These are phyloP conservation scores for Nipponacmea schrenckii DNA, from an alignment of 2,888 invertebrate genomes.

Conservation along the genomic window DNA sequence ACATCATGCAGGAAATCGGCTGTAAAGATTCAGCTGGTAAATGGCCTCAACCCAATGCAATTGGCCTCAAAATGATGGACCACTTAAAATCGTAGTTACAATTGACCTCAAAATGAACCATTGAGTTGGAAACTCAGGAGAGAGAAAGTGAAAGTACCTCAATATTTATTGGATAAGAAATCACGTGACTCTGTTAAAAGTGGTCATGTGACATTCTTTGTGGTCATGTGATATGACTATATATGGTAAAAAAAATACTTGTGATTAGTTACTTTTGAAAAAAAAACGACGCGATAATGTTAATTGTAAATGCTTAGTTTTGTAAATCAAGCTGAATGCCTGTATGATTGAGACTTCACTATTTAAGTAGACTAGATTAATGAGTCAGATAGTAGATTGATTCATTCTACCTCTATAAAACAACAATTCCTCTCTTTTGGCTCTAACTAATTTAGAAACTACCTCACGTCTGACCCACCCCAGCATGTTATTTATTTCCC, in stretches of 20 bases:
- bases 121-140: constrained; percentile 5
- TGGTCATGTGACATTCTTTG: constrained; percentile 2
- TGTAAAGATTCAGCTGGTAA: not conserved
- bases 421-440: not conserved
- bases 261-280: not conserved
- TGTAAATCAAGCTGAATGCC: not conserved
- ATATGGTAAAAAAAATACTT: not conserved
- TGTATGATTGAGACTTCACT: too few species aligned
- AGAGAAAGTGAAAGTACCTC: constrained; percentile 5
- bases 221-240: not conserved
- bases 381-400: too few species aligned
- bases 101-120: not conserved
- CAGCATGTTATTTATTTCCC: not conserved
- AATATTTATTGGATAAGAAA: not conserved
- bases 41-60: not conserved
- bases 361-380: too few species aligned
- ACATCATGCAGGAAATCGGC: too few species aligned
- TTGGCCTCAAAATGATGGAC: constrained; percentile 5
- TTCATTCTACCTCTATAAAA: not conserved
- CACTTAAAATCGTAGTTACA: not conserved
- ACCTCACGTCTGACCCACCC: not conserved
- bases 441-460: not conserved
- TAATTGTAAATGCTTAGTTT: not conserved
- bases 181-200: not conserved
- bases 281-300: too few species aligned